Conservation (phyloP, 2,113 vertebrate genomes). For the Calyptomena viridis region DNA sequence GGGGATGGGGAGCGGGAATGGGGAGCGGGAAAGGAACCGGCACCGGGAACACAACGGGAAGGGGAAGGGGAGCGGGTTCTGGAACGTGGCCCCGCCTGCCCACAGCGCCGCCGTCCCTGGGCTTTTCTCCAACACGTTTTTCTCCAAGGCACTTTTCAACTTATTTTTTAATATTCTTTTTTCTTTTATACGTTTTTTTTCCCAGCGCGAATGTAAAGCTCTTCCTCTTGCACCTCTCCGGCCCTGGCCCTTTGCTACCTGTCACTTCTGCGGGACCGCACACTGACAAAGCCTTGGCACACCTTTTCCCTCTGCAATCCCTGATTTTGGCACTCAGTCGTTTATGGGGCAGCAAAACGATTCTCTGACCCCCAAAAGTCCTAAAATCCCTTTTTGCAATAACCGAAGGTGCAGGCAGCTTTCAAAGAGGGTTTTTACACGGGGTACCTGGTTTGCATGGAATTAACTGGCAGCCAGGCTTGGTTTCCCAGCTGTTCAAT, state of each 20-base stretch:
- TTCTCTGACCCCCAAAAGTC: background rate
- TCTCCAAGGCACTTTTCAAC: background rate
- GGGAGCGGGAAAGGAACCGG: rapidly evolving
- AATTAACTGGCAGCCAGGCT: background rate
- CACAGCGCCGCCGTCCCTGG: rapidly evolving
- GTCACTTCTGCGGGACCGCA: rapidly evolving
- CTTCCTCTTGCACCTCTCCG: rapidly evolving
- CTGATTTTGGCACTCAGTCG: rapidly evolving
- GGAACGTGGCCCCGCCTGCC: background rate
- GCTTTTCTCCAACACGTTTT: rapidly evolving
- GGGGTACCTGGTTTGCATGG: background rate
- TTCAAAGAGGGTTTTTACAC: rapidly evolving
- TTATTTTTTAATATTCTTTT: background rate
- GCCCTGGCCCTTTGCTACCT: too few species aligned
- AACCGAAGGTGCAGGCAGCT: rapidly evolving
- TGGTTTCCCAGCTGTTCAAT: background rate
- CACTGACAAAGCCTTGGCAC: rapidly evolving
- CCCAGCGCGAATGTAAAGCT: rapidly evolving
- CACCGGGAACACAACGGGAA: background rate
- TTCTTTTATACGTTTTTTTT: background rate
- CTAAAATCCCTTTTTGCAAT: rapidly evolving
- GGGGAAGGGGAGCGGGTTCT: too few species aligned
- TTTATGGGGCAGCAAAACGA: rapidly evolving
- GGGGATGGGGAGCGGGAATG: too few species aligned
- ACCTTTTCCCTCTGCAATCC: rapidly evolving